phyloP scores from a whole-genome alignment of 2,797 vertebrate genomes.

The Malacoraja senta region DNA sequence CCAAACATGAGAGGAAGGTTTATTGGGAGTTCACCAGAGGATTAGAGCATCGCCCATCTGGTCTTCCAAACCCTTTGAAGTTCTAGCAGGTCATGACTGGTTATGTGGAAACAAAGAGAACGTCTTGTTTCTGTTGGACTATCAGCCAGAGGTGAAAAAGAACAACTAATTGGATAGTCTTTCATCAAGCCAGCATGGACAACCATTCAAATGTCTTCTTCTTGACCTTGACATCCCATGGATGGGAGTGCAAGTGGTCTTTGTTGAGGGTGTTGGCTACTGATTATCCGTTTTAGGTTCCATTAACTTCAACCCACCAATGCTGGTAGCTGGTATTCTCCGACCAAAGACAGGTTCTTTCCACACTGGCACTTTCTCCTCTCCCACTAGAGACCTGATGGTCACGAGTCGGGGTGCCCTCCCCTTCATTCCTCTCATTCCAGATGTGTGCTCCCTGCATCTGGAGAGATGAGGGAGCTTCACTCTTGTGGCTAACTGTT shows the following conservation, averaged over 20 bases:
- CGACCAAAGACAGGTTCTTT: too few species aligned
- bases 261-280: too few species aligned
- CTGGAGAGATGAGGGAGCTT: not conserved
- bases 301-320: too few species aligned
- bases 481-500: not conserved
- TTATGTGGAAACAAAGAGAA: not conserved
- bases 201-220: not conserved
- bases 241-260: too few species aligned
- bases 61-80: not conserved
- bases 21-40: not conserved
- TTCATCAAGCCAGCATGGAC: not conserved
- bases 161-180: not conserved
- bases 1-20: not conserved
- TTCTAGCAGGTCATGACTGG: not conserved
- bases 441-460: not conserved
- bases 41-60: not conserved
- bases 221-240: not conserved
- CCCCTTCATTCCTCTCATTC: not conserved
- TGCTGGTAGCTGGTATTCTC: too few species aligned
- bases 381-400: not conserved
- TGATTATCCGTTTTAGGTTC: too few species aligned
- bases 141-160: not conserved
- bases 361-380: too few species aligned
- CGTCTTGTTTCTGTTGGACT: not conserved
- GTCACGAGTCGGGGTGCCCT: not conserved